phyloP scores from a whole-genome alignment of 2,113 vertebrate species.

The Siniperca chuatsi region DNA sequence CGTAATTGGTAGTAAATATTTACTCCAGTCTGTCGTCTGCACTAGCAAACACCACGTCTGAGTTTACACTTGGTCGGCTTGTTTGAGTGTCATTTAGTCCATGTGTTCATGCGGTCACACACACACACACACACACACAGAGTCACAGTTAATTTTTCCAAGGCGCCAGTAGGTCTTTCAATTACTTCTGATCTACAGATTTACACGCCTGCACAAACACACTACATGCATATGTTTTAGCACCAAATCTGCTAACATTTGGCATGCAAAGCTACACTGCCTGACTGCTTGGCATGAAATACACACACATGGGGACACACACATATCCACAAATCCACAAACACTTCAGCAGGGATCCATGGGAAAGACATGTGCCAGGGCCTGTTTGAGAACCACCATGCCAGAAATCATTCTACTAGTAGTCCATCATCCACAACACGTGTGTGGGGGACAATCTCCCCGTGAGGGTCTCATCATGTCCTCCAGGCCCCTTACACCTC shows the following conservation, averaged over 20 bases:
- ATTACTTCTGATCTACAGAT: constrained; percentile 56
- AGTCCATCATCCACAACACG: constrained; percentile 53
- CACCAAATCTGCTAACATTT: constrained; percentile 44
- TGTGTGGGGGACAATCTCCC: constrained; percentile 16
- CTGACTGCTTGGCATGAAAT: constrained; percentile 13
- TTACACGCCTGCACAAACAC: constrained; percentile 37
- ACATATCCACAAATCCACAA: constrained; percentile 16
- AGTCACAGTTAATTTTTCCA: constrained; percentile 30
- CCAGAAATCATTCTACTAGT: constrained; percentile 59
- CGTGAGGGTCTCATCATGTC: constrained; percentile 57
- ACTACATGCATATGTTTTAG: constrained; percentile 31
- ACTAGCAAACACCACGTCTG: constrained; percentile 46
- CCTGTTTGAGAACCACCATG: constrained; percentile 17
- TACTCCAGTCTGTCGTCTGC: constrained; percentile 56
- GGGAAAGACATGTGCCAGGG: constrained; percentile 40
- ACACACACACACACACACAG: background rate
- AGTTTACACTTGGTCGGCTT: constrained; percentile 15
- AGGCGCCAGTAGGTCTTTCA: constrained; percentile 41
- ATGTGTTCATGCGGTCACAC: constrained; percentile 5
- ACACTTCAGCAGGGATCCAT: constrained; percentile 16
- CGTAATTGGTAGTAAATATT: constrained; percentile 68
- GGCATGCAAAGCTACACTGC: constrained; percentile 24
- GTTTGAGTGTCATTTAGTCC: constrained; percentile 44
- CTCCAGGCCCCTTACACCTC: constrained; percentile 38
- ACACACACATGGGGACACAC: background rate